Evolutionary conservation across 2,888 invertebrate genomes (phyloP), one percentile per base, ranked within the genome.

Genomic region (Phyllotreta cruciferae): DNA sequence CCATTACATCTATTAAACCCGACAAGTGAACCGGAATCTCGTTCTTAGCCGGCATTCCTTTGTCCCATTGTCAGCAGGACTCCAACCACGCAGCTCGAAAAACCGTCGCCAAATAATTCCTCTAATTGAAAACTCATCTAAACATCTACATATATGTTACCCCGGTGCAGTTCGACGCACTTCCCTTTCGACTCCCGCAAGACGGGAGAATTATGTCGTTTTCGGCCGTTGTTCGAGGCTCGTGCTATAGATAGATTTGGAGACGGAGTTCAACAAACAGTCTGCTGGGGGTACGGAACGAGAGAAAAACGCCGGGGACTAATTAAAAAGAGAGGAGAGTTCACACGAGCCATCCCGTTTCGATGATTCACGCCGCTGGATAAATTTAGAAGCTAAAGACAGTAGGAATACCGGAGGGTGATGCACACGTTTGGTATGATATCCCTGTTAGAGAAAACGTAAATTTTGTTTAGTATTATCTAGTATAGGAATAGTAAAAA

Each of bases 241-340:
- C 24, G 24, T 24, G 24, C 24, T 24, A 62, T 55, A 63, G 61
- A 57, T 49, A 53, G 60, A 53, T 62, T 13, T 54, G 54, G 47
- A 56, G 57, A 54, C 50, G 50, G 64, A 60, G 63, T 64, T 63
- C 61, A 65, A 63, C 55, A 63, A 37, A 58, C 56, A 65, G 56
- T 65, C 60, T 52, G 58, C 56, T 60, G 64, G 67, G 67, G 67
- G 67, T 65, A 64, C 24, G n/a, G 7, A 56, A 6, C 49, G 39
- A 49, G 47, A 63, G 47, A 24, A 24, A 24, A 10, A 63, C 56
- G 38, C 54, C 11, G 44, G 67, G 60, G 64, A 54, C 41, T 56
- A 58, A 60, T 57, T 64, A 58, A 65, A 64, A 60, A 60, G 62
- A 65, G 67, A 61, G 11, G 35, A 50, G 47, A 52, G 7, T 35